Evolutionary conservation across 2,797 vertebrate species (phyloP).

Genomic region (Tadarida brasiliensis): DNA sequence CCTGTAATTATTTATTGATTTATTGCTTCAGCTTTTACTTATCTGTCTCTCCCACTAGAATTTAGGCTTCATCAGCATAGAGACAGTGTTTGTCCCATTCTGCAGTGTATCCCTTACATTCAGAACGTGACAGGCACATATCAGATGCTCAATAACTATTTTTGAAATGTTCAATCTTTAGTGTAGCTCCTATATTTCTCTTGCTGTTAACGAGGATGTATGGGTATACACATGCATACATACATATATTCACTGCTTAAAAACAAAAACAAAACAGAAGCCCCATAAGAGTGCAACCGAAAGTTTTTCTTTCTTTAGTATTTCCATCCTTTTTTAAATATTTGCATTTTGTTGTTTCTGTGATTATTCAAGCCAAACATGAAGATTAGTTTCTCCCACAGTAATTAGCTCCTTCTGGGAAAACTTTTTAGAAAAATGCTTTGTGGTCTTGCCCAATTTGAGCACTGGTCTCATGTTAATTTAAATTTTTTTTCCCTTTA

Average conservation of each 20-base stretch:
- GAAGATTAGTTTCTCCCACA: slow-evolving; percentile 74
- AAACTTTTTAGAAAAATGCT: slow-evolving; percentile 72
- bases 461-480: slow-evolving; percentile 75
- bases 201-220: not conserved
- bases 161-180: slow-evolving; percentile 27
- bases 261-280: not conserved
- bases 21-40: slow-evolving; percentile 70
- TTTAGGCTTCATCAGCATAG: not conserved
- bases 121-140: not conserved
- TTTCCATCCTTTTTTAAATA: slow-evolving; percentile 60
- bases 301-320: slow-evolving; percentile 70
- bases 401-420: slow-evolving; percentile 80
- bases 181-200: not conserved
- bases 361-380: slow-evolving; percentile 79
- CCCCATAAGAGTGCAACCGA: slow-evolving; percentile 3
- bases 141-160: slow-evolving; percentile 2
- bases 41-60: slow-evolving; percentile 57
- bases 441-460: slow-evolving; percentile 76
- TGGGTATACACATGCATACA: not conserved
- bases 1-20: slow-evolving; percentile 75
- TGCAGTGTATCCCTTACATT: not conserved
- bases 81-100: slow-evolving; percentile 20
- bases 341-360: slow-evolving; percentile 74
- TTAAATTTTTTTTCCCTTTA: slow-evolving; percentile 59
- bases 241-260: not conserved